phyloP scores from a whole-genome alignment of 2,113 vertebrate species.

The Centropristis striata region DNA sequence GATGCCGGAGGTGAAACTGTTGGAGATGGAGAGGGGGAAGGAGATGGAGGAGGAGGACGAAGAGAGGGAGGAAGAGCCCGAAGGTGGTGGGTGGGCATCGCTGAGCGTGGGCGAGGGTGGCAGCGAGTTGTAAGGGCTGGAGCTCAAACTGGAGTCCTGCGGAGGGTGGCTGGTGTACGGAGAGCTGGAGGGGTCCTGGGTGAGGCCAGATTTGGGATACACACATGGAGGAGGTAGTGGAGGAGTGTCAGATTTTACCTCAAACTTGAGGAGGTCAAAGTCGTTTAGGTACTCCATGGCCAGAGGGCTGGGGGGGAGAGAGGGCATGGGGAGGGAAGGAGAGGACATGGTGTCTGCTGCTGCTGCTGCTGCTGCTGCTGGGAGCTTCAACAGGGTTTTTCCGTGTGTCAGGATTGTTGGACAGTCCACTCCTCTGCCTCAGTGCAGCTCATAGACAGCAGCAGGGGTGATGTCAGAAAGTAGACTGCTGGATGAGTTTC shows the following conservation, averaged over 20 bases:
- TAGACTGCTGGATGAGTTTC: conserved; percentile 34
- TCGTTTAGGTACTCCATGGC: conserved; percentile 99
- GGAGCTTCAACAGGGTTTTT: conserved; percentile 45
- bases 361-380: conserved; percentile 33
- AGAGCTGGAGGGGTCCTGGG: conserved; percentile 75
- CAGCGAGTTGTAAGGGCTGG: conserved; percentile 97
- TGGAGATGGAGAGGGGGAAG: conserved; percentile 84
- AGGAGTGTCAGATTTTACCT: conserved; percentile 93
- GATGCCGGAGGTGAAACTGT: conserved; percentile 81
- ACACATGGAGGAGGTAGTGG: conserved; percentile 90
- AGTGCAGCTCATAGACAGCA: conserved; percentile 70
- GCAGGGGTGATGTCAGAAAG: conserved; percentile 50
- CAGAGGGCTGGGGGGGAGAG: conserved; percentile 96
- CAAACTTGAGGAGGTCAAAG: conserved; percentile 99
- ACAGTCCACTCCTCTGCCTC: conserved; percentile 56
- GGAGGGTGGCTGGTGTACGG: conserved; percentile 91
- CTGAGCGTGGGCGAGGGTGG: conserved; percentile 97
- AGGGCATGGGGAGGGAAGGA: conserved; percentile 81
- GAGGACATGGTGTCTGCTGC: conserved; percentile 79
- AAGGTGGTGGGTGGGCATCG: conserved; percentile 89
- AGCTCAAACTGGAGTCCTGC: conserved; percentile 94
- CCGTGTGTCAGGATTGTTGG: conserved; percentile 65
- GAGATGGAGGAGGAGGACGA: conserved; percentile 85
- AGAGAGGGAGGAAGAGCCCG: conserved; percentile 83
- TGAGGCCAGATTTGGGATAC: conserved; percentile 78